Evolutionary conservation across 2,113 vertebrate genomes (phyloP).

Genomic region (Bungarus multicinctus): DNA sequence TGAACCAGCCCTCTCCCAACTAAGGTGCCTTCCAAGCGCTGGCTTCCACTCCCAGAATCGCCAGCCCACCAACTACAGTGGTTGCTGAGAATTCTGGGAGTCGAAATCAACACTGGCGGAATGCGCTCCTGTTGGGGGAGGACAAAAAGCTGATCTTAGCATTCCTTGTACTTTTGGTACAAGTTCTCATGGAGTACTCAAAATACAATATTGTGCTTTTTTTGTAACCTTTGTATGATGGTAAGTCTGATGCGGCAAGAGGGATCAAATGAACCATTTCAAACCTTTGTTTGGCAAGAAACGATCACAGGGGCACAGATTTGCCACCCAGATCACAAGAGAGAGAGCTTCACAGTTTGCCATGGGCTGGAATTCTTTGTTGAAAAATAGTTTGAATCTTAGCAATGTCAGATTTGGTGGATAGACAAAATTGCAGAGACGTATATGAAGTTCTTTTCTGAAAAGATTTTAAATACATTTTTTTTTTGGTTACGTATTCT

Average conservation of each 20-base stretch:
- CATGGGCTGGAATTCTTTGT: background rate
- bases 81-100: background rate
- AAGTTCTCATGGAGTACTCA: constrained; percentile 43
- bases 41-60: background rate
- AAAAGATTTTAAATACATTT: constrained; percentile 8
- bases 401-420: constrained; percentile 4
- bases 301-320: background rate
- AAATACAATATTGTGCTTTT: constrained; percentile 40
- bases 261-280: background rate
- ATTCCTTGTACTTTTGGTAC: constrained; percentile 48
- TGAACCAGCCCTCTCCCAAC: constrained; percentile 1
- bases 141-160: background rate
- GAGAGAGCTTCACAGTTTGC: background rate
- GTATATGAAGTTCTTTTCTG: constrained; percentile 7
- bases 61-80: background rate
- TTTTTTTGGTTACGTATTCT: background rate
- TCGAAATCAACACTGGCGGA: background rate
- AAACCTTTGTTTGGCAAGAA: constrained; percentile 9
- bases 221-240: constrained; percentile 6
- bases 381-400: background rate
- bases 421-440: accelerated
- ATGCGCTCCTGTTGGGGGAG: background rate
- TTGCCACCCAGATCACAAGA: background rate
- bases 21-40: background rate
- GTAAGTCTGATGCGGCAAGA: constrained; percentile 5